Base-by-base conservation (phyloP, 2,888 invertebrate genomes). In the Coelogynopora nodosa region DNA sequence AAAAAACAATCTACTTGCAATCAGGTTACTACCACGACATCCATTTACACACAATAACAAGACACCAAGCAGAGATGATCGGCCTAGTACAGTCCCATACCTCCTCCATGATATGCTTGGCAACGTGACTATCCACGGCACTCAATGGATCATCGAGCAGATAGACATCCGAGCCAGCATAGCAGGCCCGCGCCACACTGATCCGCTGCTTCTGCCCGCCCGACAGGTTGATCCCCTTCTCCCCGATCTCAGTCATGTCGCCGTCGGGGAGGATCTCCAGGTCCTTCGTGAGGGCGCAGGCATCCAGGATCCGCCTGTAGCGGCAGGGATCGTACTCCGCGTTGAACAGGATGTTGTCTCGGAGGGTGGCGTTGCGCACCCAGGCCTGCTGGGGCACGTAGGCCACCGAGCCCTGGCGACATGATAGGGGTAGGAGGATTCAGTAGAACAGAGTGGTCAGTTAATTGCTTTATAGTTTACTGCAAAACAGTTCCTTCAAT, bases 81-180 rank as follows among this genome's bases (percentile, higher is more conserved):
- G n/a, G n/a, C n/a, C n/a, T n/a, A n/a, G n/a, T n/a, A n/a, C n/a
- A n/a, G n/a, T n/a, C n/a, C n/a, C n/a, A n/a, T n/a, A n/a, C n/a
- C n/a, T n/a, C n/a, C n/a, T n/a, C n/a, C n/a, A n/a, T n/a, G n/a
- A n/a, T n/a, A n/a, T n/a, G n/a, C n/a, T n/a, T 90, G n/a, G 92
- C 92, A 13, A 92, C 92, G 88, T 92, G 92, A 0, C 92, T 90
- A 88, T 92, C 92, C 0, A 92, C 92, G 23, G 92, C 92, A 87
- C 91, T 91, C 13, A 92, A 90, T 0, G 92, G 92, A 88, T 92
- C 92, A 84, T 92, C 92, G 23, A 92, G 88, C n/a, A 92, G 89
- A 88, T 92, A 92, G 67, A 92, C n/a, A n/a, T n/a, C n/a, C n/a
- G n/a, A n/a, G n/a, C n/a, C n/a, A n/a, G n/a, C n/a, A n/a, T n/a